Evolutionary conservation across 2,888 invertebrate species (phyloP).

Genomic region (Rhingia rostrata): DNA sequence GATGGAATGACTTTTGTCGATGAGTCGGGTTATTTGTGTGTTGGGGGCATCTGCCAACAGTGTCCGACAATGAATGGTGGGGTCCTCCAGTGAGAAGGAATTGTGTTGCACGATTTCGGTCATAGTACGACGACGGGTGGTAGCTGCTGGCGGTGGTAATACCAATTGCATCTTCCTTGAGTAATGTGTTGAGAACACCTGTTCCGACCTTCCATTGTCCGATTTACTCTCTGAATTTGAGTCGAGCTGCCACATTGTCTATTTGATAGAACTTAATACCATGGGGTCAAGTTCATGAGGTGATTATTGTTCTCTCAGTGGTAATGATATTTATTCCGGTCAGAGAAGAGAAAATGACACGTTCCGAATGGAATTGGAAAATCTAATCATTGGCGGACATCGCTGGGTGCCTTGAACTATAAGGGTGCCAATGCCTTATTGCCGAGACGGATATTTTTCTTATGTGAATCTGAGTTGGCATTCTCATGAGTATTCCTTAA

Average conservation of each 20-base stretch:
- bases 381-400: slow-evolving; percentile 8
- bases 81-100: slow-evolving; percentile 66
- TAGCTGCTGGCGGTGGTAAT: slow-evolving; percentile 27
- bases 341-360: slow-evolving; percentile 16
- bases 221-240: slow-evolving; percentile 18
- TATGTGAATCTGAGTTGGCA: too few species aligned
- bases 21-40: slow-evolving; percentile 42
- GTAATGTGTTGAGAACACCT: slow-evolving; percentile 69
- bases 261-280: slow-evolving; percentile 43
- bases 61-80: slow-evolving; percentile 53
- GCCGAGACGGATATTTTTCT: neutral
- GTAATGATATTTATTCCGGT: slow-evolving; percentile 25
- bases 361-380: slow-evolving; percentile 27
- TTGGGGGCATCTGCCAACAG: slow-evolving; percentile 48
- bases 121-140: slow-evolving; percentile 44
- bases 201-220: slow-evolving; percentile 65
- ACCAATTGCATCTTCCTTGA: slow-evolving; percentile 66
- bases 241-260: slow-evolving; percentile 55
- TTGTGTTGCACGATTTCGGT: slow-evolving; percentile 67
- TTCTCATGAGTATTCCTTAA: too few species aligned
- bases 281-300: slow-evolving; percentile 68
- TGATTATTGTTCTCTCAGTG: slow-evolving; percentile 32
- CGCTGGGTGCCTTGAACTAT: neutral
- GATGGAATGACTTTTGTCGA: slow-evolving; percentile 56
- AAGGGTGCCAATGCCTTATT: neutral